These are phyloP conservation scores for Ruditapes philippinarum DNA, from an alignment of 1,140 invertebrate genomes.

Conservation along the genomic window DNA sequence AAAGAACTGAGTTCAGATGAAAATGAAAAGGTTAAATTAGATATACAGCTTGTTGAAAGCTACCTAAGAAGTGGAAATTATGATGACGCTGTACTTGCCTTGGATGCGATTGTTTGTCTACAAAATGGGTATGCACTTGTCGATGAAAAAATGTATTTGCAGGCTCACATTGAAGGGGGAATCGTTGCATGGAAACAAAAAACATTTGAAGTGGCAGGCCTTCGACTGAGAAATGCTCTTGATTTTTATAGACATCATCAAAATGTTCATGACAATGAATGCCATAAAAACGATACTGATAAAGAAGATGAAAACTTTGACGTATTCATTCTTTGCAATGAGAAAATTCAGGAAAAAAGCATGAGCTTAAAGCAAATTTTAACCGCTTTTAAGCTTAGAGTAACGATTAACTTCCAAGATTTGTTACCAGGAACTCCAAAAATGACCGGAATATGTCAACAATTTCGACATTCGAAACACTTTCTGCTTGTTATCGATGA, in stretches of 20 bases:
- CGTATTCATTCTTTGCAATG: conserved; percentile 32
- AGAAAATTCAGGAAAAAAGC: not conserved
- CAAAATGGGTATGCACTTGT: not conserved
- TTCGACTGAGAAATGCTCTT: not conserved
- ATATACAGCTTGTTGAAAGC: not conserved
- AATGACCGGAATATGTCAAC: not conserved
- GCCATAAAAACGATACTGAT: not conserved
- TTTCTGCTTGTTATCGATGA: conserved; percentile 3
- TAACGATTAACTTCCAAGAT: conserved; percentile 4
- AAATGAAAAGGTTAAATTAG: not conserved
- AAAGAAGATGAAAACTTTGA: not conserved
- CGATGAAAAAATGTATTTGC: not conserved
- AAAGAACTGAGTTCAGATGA: not conserved
- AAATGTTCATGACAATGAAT: not conserved
- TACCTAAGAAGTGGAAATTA: not conserved
- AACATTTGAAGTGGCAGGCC: not conserved
- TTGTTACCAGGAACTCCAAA: not conserved
- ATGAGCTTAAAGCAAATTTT: not conserved
- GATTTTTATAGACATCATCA: not conserved
- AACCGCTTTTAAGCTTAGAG: not conserved
- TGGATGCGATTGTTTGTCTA: conserved; percentile 10
- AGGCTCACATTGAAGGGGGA: not conserved
- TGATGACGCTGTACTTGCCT: conserved; percentile 17
- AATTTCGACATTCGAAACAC: conserved; percentile 11
- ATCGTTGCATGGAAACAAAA: not conserved